phyloP scores from a whole-genome alignment of 1,140 invertebrate genomes.

The Drosophila triauraria region DNA sequence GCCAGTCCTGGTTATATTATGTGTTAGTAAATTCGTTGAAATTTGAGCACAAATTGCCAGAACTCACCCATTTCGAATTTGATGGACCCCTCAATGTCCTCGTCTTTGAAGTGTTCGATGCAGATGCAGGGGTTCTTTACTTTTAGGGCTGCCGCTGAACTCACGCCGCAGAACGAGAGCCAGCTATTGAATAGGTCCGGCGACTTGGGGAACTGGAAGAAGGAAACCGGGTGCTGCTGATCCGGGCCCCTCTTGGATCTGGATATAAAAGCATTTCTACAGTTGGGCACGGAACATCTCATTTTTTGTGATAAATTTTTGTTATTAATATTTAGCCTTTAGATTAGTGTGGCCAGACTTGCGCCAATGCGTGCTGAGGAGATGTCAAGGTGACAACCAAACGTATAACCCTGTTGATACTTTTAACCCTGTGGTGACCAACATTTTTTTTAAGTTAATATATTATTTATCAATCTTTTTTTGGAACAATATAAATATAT shows the following conservation, averaged over 20 bases:
- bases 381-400: background rate
- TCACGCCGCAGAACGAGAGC: slow-evolving; percentile 30
- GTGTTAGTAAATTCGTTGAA: no score
- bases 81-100: slow-evolving; percentile 62
- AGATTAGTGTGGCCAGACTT: background rate
- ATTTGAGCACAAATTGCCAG: no score
- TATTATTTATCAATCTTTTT: no score
- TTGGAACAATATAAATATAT: no score
- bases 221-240: slow-evolving; percentile 32
- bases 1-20: slow-evolving; percentile 16
- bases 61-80: slow-evolving; percentile 68
- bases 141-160: slow-evolving; percentile 14
- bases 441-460: no score
- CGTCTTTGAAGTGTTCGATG: slow-evolving; percentile 65
- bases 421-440: background rate
- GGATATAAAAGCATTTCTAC: slow-evolving; percentile 41
- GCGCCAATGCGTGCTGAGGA: background rate
- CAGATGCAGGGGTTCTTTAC: slow-evolving; percentile 57
- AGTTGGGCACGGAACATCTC: slow-evolving; percentile 57
- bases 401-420: no score
- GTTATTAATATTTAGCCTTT: slow-evolving; percentile 16
- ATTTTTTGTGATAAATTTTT: slow-evolving; percentile 43
- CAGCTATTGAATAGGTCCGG: slow-evolving; percentile 28
- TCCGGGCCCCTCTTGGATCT: slow-evolving; percentile 9
- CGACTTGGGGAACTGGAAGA: slow-evolving; percentile 64